A percentile compares a stretch with the other conserved stretches of the same genome.
Evolutionary conservation across 2,113 vertebrate species (phyloP).

Genomic region (Microcebus lehilahytsara): DNA sequence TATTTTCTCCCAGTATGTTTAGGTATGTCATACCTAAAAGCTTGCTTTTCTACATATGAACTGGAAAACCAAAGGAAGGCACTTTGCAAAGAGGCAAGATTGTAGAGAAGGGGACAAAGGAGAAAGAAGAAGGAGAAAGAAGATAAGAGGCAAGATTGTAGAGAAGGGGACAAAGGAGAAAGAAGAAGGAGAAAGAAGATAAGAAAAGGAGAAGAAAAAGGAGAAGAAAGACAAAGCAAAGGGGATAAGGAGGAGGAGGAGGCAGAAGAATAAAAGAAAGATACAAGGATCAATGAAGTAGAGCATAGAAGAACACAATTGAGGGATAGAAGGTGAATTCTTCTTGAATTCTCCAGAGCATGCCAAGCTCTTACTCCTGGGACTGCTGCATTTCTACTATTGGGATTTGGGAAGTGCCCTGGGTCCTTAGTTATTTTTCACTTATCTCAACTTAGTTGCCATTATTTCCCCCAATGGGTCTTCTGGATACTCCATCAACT

Average conservation of each 20-base stretch:
- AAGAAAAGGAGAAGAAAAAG: not conserved
- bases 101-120: not conserved
- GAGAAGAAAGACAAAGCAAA: not conserved
- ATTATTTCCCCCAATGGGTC: not conserved
- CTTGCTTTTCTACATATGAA: not conserved
- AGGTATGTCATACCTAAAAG: not conserved
- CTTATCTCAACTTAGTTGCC: not conserved
- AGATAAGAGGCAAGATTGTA: too few relatives aligned
- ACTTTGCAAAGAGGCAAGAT: not conserved
- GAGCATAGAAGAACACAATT: not conserved
- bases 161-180: too few relatives aligned
- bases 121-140: not conserved
- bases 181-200: not conserved
- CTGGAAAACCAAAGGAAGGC: not conserved
- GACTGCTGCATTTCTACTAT: not conserved
- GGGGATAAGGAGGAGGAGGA: not conserved
- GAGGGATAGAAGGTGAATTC: not conserved
- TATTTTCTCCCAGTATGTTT: not conserved
- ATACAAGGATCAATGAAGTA: not conserved
- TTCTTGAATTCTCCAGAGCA: not conserved
- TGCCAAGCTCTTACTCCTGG: not conserved
- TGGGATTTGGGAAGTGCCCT: not conserved
- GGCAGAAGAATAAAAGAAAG: not conserved
- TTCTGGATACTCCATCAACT: not conserved
- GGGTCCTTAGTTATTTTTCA: not conserved